Percentiles rank a stretch among this genome's conserved stretches.
These are phyloP conservation scores for Gadus macrocephalus DNA, from an alignment of 2,113 vertebrate species.

Conservation along the genomic window DNA sequence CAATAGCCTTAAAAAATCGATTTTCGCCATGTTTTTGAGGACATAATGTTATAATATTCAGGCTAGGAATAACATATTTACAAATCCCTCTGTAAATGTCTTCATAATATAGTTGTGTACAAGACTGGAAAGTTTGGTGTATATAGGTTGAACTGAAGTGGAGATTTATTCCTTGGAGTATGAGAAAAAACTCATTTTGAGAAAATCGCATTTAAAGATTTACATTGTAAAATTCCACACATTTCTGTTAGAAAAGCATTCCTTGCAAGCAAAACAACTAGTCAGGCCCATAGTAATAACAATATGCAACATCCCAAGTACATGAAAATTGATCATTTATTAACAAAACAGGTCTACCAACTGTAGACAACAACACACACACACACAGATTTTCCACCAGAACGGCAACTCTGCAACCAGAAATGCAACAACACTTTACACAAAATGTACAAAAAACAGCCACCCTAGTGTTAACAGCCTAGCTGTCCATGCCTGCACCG, in stretches of 20 bases:
- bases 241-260: not conserved
- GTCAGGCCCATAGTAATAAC: not conserved
- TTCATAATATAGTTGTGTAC: not conserved
- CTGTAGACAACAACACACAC: no score
- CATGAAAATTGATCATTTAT: not conserved
- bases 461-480: no score
- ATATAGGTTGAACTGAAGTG: not conserved
- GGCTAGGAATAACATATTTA: not conserved
- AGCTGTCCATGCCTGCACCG: no score
- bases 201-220: slow-evolving; percentile 9
- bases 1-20: no score
- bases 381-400: no score
- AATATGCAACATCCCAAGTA: not conserved
- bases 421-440: no score
- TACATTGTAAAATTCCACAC: slow-evolving; percentile 1
- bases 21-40: not conserved
- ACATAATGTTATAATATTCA: not conserved
- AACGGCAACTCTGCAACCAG: no score
- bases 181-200: not conserved
- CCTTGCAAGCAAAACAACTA: slow-evolving; percentile 7
- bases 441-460: no score
- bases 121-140: not conserved
- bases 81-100: not conserved
- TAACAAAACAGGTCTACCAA: no score
- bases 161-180: not conserved